phyloP scores from a whole-genome alignment of 2,113 vertebrate genomes.

The Mesocricetus auratus region DNA sequence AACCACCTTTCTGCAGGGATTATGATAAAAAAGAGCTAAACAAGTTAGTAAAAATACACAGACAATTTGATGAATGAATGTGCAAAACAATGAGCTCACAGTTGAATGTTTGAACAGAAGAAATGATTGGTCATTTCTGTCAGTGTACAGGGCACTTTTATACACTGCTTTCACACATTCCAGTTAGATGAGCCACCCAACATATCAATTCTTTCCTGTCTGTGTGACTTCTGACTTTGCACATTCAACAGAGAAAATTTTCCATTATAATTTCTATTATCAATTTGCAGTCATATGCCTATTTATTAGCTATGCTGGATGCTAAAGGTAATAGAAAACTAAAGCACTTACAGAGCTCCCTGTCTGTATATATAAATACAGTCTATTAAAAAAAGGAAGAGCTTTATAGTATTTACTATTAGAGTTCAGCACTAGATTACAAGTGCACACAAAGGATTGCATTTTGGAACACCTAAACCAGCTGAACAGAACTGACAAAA shows the following conservation, averaged over 20 bases:
- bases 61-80: neutral
- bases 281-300: neutral
- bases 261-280: neutral
- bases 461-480: neutral
- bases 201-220: neutral
- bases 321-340: neutral
- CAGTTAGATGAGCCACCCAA: neutral
- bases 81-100: neutral
- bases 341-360: neutral
- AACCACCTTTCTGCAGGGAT: neutral
- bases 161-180: neutral
- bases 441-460: neutral
- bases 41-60: slow-evolving; percentile 20
- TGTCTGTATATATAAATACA: neutral
- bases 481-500: slow-evolving; percentile 9
- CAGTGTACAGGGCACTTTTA: neutral
- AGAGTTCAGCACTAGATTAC: neutral
- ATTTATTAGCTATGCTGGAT: neutral
- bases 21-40: neutral
- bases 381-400: slow-evolving; percentile 12
- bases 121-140: neutral
- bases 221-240: neutral
- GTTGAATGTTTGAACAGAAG: neutral
- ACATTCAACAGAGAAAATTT: neutral
- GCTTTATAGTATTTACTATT: neutral